Percentiles rank a stretch among this genome's conserved stretches.
These are phyloP conservation scores for Pachypanchax playfairii DNA, from an alignment of 2,113 vertebrate genomes.

Conservation along the genomic window DNA sequence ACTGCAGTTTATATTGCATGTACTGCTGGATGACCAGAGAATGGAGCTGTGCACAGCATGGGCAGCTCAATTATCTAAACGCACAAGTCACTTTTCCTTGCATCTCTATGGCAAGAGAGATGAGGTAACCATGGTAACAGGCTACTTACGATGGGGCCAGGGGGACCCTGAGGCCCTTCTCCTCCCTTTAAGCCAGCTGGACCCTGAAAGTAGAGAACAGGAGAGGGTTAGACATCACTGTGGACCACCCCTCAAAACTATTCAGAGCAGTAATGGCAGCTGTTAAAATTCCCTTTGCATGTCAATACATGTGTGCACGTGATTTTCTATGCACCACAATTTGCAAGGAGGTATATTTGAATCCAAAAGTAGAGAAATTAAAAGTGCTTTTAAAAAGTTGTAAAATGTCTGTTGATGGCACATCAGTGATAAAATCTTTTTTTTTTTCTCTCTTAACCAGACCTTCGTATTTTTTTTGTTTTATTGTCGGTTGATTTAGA, in stretches of 20 bases:
- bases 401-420: too few species aligned
- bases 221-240: conserved; percentile 49
- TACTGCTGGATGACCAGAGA: conserved; percentile 23
- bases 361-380: neutral
- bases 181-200: conserved; percentile 93
- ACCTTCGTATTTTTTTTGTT: too few species aligned
- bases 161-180: conserved; percentile 93
- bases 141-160: conserved; percentile 91
- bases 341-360: neutral
- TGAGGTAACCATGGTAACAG: conserved; percentile 67
- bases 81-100: conserved; percentile 40
- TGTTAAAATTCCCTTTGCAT: conserved; percentile 43
- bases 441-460: too few species aligned
- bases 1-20: neutral
- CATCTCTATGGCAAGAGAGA: conserved; percentile 37
- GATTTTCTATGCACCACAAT: neutral
- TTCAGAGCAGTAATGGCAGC: conserved; percentile 51
- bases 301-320: neutral
- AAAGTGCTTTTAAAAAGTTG: too few species aligned
- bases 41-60: conserved; percentile 14
- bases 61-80: conserved; percentile 34
- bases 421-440: too few species aligned
- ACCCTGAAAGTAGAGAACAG: conserved; percentile 82
- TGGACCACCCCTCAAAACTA: conserved; percentile 28
- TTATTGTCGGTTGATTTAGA: too few species aligned